Evolutionary conservation across 2,113 vertebrate species (phyloP).

Genomic region (Ptilorrhoa leucosticta): DNA sequence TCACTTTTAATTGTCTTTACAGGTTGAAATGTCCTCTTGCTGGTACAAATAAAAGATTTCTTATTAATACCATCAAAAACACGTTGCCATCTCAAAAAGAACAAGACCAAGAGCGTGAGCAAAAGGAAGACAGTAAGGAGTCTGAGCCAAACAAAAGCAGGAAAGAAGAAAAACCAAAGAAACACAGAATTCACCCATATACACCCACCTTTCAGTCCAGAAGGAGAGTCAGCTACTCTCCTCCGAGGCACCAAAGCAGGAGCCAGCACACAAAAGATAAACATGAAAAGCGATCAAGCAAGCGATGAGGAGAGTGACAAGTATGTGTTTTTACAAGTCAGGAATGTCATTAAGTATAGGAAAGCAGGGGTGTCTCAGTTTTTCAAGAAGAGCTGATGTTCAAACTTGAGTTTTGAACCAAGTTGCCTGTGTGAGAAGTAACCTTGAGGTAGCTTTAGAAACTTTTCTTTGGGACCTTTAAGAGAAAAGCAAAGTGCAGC

Average conservation of each 20-base stretch:
- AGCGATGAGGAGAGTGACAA: constrained; percentile 37
- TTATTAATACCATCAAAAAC: constrained; percentile 93
- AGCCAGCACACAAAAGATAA: constrained; percentile 67
- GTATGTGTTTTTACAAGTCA: neutral
- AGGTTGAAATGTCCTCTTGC: constrained; percentile 96
- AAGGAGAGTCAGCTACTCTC: constrained; percentile 60
- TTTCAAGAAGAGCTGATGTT: neutral
- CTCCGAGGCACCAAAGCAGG: constrained; percentile 54
- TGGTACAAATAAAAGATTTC: constrained; percentile 93
- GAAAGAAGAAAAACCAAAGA: constrained; percentile 70
- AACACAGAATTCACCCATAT: constrained; percentile 68
- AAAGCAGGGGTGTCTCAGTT: neutral
- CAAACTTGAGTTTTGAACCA: neutral
- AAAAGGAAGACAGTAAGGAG: constrained; percentile 64
- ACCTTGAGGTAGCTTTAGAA: neutral
- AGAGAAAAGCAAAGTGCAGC: neutral
- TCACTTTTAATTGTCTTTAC: constrained; percentile 28
- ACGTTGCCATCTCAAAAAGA: constrained; percentile 79
- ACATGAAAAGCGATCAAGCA: constrained; percentile 45
- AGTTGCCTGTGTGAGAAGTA: constrained; percentile 4
- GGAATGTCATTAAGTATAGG: neutral
- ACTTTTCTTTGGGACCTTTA: neutral
- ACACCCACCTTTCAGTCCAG: constrained; percentile 61
- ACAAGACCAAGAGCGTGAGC: constrained; percentile 67
- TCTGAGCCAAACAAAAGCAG: constrained; percentile 57